These are phyloP conservation scores for Zelleria hepariella DNA, from an alignment of 2,888 invertebrate genomes.

Conservation along the genomic window DNA sequence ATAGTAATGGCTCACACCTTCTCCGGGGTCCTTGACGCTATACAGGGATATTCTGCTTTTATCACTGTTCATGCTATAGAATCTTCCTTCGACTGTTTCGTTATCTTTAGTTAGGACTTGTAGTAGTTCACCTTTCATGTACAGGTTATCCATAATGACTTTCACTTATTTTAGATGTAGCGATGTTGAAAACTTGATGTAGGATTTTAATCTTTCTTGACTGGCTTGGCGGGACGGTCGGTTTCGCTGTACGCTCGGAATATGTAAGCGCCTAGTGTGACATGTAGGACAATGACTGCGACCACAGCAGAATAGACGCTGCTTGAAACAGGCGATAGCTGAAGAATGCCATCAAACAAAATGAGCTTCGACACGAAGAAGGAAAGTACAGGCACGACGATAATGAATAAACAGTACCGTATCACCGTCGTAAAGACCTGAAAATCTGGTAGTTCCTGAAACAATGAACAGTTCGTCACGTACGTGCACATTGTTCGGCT, in stretches of 20 bases:
- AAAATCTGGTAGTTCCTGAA: slow-evolving; percentile 77
- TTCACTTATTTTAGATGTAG: slow-evolving; percentile 2
- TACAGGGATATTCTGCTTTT: slow-evolving; percentile 60
- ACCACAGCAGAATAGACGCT: slow-evolving; percentile 86
- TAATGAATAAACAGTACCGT: slow-evolving; percentile 81
- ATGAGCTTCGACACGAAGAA: slow-evolving; percentile 80
- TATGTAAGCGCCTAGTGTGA: slow-evolving; percentile 84
- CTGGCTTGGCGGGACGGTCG: slow-evolving; percentile 45
- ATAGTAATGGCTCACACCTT: slow-evolving; percentile 55
- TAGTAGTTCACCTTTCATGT: slow-evolving; percentile 61
- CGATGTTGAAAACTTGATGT: slow-evolving; percentile 11
- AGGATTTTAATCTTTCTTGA: slow-evolving; percentile 53
- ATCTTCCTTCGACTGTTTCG: slow-evolving; percentile 57
- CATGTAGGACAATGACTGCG: slow-evolving; percentile 81
- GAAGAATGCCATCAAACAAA: slow-evolving; percentile 77
- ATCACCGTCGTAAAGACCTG: slow-evolving; percentile 83
- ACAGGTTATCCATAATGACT: slow-evolving; percentile 55
- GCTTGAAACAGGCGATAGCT: slow-evolving; percentile 70
- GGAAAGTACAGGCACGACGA: slow-evolving; percentile 80
- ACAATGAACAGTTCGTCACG: slow-evolving; percentile 17
- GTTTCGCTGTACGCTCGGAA: slow-evolving; percentile 80
- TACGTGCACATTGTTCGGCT: no score
- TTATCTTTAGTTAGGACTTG: slow-evolving; percentile 60
- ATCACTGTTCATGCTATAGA: slow-evolving; percentile 55
- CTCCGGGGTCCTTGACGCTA: slow-evolving; percentile 49